phyloP scores from a whole-genome alignment of 2,797 vertebrate species.

The Macrochelys suwanniensis region DNA sequence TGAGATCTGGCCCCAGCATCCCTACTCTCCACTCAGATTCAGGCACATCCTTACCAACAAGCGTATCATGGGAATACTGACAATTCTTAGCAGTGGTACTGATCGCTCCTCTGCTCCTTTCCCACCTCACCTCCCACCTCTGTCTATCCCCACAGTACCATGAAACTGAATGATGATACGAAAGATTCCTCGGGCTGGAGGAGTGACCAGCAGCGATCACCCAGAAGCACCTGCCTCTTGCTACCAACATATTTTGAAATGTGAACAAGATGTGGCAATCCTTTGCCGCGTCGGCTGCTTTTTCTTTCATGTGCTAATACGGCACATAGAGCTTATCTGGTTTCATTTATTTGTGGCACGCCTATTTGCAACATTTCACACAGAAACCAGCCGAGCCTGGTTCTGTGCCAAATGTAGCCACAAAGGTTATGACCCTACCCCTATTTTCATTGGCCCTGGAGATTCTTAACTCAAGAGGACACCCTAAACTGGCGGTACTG shows the following conservation, averaged over 20 bases:
- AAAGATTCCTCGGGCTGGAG: constrained; percentile 30
- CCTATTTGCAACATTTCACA: constrained; percentile 45
- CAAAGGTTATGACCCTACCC: not conserved
- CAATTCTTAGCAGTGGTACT: constrained; percentile 35
- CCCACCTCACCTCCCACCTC: constrained; percentile 4
- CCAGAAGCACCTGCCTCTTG: constrained; percentile 68
- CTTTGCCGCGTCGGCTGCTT: constrained; percentile 66
- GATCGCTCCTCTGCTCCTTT: constrained; percentile 25
- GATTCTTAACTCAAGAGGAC: not conserved
- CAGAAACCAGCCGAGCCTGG: constrained; percentile 4
- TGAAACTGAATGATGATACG: not conserved
- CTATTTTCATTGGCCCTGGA: not conserved
- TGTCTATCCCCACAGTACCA: not conserved
- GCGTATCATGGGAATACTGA: not conserved
- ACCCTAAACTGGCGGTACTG: no score
- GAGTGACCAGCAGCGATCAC: constrained; percentile 60
- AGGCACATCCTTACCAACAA: constrained; percentile 55
- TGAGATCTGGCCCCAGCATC: no score
- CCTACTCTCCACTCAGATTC: not conserved
- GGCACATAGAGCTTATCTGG: constrained; percentile 52
- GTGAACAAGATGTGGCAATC: constrained; percentile 38
- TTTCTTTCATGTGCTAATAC: constrained; percentile 76
- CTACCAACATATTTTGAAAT: constrained; percentile 68
- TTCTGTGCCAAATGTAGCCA: not conserved
- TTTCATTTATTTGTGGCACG: constrained; percentile 57